Evolutionary conservation across 2,888 invertebrate genomes (phyloP), one percentile per base, ranked within the genome.

Genomic region (Blastobasis lacticolella): DNA sequence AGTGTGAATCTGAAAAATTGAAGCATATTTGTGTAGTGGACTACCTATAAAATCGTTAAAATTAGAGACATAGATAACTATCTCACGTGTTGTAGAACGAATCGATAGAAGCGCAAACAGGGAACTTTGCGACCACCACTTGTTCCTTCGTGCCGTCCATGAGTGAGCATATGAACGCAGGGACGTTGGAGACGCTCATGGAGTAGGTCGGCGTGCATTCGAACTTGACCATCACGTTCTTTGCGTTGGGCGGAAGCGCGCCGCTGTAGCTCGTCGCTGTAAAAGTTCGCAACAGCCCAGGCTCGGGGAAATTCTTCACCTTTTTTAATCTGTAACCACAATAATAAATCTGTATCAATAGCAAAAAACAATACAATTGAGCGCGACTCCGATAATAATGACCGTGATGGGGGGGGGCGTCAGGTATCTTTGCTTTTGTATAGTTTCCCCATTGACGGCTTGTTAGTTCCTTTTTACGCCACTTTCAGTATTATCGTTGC

Each of bases 11-110:
- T 92, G 61, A 53, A 73, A 67, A 8, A 45, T 7, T 47, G 4
- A 44, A 10, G 37, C 5, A 8, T 38, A 6, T 37, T 5, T 7
- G 10, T 42, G 5, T 38, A n/a, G 6, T 10, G n/a, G 9, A 48
- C 8, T 44, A 10, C 10, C 10, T 43, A 36, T 3, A 10, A 8
- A n/a, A n/a, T 42, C 9, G 42, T 42, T 7, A 4, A 10, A 42
- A 5, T 42, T 10, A 40, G 4, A 9, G 1, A 40, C 42, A 10
- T 42, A 5, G 10, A 42, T 42, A 10, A 42, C 5, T 42, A 65
- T 23, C 82, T 69, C 63, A 88, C 88, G 88, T 87, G 54, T 88
- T 88, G 58, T 88, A 88, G 62, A 87, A 88, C 1, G 87, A 86
- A 4, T 84, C 84, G 50, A 88, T 83, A 4, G 81, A 78, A 37